Percentiles rank a stretch among this genome's conserved stretches.
These are phyloP conservation scores for Lerema accius DNA, from an alignment of 1,140 invertebrate species.

Conservation along the genomic window DNA sequence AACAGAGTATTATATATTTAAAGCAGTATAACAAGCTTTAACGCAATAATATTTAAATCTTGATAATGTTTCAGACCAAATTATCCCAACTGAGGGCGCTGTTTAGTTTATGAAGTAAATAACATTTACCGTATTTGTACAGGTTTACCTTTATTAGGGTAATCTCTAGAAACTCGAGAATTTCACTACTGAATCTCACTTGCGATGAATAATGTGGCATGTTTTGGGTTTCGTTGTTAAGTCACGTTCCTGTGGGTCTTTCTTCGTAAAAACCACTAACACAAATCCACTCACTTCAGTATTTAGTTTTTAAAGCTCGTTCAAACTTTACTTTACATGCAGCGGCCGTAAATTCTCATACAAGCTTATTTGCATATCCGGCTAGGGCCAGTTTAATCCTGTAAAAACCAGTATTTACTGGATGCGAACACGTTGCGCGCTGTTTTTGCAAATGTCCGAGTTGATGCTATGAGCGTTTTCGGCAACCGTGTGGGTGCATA, in stretches of 20 bases:
- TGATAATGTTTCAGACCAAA: neutral
- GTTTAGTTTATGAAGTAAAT: constrained; percentile 7
- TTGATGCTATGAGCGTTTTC: constrained; percentile 43
- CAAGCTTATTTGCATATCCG: constrained; percentile 63
- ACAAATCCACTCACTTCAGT: constrained; percentile 13
- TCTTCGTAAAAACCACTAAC: constrained; percentile 23
- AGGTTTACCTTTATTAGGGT: constrained; percentile 19
- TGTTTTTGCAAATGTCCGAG: constrained; percentile 49
- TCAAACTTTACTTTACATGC: constrained; percentile 49
- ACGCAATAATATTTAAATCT: neutral
- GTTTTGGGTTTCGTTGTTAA: constrained; percentile 31
- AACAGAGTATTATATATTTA: too few relatives aligned
- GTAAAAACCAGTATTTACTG: constrained; percentile 70
- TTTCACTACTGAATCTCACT: constrained; percentile 25
- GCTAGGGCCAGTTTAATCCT: constrained; percentile 58
- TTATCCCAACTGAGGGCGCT: neutral
- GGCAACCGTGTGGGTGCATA: neutral
- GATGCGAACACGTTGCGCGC: constrained; percentile 48
- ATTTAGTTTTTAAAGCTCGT: constrained; percentile 29
- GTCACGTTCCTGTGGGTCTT: constrained; percentile 16
- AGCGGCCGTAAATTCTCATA: constrained; percentile 61
- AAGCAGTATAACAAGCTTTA: too few relatives aligned
- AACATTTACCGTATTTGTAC: constrained; percentile 18
- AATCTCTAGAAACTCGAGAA: constrained; percentile 14
- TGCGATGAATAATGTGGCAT: constrained; percentile 36